Conservation (phyloP, 2,113 vertebrate species). For the Puffinus mauretanicus region DNA sequence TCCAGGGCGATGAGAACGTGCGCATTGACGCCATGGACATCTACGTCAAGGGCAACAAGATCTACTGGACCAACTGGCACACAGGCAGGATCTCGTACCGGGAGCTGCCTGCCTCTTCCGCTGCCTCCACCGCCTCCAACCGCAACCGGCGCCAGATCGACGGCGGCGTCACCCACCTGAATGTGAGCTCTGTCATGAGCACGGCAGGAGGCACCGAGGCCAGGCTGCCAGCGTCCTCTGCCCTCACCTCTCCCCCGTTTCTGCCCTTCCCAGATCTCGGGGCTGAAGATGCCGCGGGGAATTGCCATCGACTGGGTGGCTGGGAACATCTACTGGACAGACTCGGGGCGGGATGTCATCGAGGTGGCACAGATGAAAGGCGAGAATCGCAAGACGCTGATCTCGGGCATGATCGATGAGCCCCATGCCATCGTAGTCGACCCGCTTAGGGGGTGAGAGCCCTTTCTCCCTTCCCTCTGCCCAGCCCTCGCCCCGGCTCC, state of each 20-base stretch:
- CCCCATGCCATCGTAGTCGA: conserved; percentile 94
- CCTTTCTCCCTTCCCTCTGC: not conserved
- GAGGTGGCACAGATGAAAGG: conserved; percentile 96
- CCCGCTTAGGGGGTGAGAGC: conserved; percentile 84
- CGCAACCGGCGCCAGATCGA: conserved; percentile 89
- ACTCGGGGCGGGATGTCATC: conserved; percentile 93
- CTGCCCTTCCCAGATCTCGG: conserved; percentile 79
- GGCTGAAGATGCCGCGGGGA: conserved; percentile 93
- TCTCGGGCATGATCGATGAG: conserved; percentile 98
- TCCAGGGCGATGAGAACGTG: conserved; percentile 90
- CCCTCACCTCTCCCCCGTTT: not conserved
- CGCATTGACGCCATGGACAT: conserved; percentile 96
- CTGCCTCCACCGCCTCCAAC: conserved; percentile 82
- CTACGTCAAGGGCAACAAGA: conserved; percentile 89
- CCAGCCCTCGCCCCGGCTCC: accelerated
- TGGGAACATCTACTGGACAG: conserved; percentile 96
- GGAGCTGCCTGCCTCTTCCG: conserved; percentile 80
- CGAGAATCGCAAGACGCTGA: conserved; percentile 92
- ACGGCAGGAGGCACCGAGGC: accelerated
- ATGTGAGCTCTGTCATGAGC: conserved; percentile 65
- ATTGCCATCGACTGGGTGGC: conserved; percentile 98
- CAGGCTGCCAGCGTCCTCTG: accelerated
- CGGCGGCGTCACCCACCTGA: conserved; percentile 83
- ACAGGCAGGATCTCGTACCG: conserved; percentile 90
- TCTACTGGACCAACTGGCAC: conserved; percentile 99